A percentile compares a stretch with the other conserved stretches of the same genome.
Evolutionary conservation across 35 echinoderm and acorn worm genomes (phyloP).

Genomic region (Ophioderma brevispina): DNA sequence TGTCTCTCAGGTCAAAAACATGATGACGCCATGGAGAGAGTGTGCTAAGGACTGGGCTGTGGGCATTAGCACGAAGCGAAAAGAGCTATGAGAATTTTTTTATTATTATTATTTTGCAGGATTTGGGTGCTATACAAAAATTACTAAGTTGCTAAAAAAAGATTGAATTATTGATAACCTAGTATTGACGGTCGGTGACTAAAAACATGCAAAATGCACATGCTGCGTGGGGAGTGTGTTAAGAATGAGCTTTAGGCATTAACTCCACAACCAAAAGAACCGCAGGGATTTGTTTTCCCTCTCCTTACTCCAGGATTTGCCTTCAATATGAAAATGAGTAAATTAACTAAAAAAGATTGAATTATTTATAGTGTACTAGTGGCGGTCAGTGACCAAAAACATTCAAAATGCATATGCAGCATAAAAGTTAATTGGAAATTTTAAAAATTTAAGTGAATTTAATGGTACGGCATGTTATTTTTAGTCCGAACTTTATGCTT

Average conservation of each 20-base stretch:
- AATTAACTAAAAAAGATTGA: background rate
- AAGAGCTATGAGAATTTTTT: background rate
- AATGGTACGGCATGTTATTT: background rate
- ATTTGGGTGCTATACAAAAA: background rate
- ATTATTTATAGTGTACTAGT: background rate
- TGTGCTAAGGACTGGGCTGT: background rate
- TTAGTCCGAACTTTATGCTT: background rate
- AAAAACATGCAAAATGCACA: background rate
- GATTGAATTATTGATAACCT: too few species aligned
- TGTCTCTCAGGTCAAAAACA: background rate
- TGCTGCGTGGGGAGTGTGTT: too few species aligned
- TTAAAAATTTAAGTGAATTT: background rate
- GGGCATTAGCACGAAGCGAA: background rate
- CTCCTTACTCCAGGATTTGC: background rate
- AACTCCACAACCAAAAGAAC: too few species aligned
- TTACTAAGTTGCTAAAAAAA: too few species aligned
- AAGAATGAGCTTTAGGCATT: too few species aligned
- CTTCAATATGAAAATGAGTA: background rate
- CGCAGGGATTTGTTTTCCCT: too few species aligned
- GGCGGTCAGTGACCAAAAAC: background rate
- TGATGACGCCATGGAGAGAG: background rate
- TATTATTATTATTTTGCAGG: background rate
- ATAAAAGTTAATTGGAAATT: background rate
- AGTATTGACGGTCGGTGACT: background rate
- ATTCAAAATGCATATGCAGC: background rate